Evolutionary conservation across 2,113 vertebrate species (phyloP).

Genomic region (Carollia perspicillata): DNA sequence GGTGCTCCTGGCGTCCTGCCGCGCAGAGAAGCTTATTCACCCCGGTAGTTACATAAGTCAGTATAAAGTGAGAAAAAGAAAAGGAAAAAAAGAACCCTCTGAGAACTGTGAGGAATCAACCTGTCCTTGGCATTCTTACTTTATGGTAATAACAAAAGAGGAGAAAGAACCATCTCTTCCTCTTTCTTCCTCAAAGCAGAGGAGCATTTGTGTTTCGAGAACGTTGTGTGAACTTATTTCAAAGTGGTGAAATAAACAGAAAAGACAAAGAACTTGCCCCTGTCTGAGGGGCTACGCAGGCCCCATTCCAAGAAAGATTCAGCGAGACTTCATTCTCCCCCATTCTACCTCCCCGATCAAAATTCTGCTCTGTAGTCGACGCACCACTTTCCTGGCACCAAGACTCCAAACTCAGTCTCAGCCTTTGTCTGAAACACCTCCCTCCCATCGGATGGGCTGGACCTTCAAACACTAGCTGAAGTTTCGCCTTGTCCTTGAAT

Average conservation of each 20-base stretch:
- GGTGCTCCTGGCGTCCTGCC: too few species aligned
- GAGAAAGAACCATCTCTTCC: neutral
- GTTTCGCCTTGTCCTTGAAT: neutral
- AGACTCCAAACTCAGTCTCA: neutral
- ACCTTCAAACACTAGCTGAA: neutral
- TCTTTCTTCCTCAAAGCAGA: neutral
- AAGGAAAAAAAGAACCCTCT: neutral
- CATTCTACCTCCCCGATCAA: fast-evolving
- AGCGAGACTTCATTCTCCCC: neutral
- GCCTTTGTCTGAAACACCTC: neutral
- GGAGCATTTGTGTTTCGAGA: neutral
- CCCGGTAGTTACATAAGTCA: too few species aligned
- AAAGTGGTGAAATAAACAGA: neutral
- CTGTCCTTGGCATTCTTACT: conserved; percentile 1
- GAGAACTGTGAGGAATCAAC: neutral
- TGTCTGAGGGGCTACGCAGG: neutral
- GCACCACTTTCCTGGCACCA: neutral
- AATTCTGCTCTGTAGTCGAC: neutral
- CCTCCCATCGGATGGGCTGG: neutral
- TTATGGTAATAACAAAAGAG: neutral
- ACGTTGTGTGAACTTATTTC: neutral
- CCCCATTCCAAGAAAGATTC: neutral
- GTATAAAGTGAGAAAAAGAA: too few species aligned
- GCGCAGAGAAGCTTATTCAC: too few species aligned
- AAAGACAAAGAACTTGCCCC: neutral